Evolutionary conservation across 2,113 vertebrate genomes (phyloP), one percentile per base, ranked within the genome.

Genomic region (Chascanopsetta lugubris): DNA sequence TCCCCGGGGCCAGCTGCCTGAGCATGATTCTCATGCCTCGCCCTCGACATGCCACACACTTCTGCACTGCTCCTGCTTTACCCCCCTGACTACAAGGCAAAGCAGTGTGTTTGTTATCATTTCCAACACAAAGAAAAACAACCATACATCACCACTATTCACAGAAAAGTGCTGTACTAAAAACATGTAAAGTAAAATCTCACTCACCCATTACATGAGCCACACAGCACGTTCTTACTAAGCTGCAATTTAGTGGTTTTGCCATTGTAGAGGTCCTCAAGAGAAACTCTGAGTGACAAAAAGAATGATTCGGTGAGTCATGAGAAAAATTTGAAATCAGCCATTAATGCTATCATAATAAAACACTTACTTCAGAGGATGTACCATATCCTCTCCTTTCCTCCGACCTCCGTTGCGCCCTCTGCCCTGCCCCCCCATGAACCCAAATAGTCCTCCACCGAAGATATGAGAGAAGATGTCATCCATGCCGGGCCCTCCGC

Each of bases 391-490:
- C 54, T 99, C 97, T 69, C 97, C 97, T 94, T 95, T 94, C 81
- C 96, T 94, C 84, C 95, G 94, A 49, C 96, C 97, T 26, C 96
- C 97, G 60, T 97, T 98, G 60, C 94, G 96, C 91, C 93, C 96
- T 84, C 90, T 93, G 59, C 93, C 94, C 72, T 98, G 97, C 50
- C 95, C 94, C 26, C 96, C 96, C 96, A 99, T 98, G 84, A 99
- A 99, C 51, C 96, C 95, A 53, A 99, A 99, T 47, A 99, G 93
- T 69, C 97, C 95, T 69, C 97, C 97, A 8, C 97, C 96, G 88
- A 99, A 99, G 87, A 99, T 99, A 77, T 99, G 97, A 47, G 97
- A 99, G 92, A 99, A 99, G 84, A 99, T 99, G 72, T 99, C 97
- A 40, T 99, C 97, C 97, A 99, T 98, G 69, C 96, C 96, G 8